These are phyloP conservation scores for Oryzias sinensis DNA, from an alignment of 2,797 vertebrate species.

Conservation along the genomic window DNA sequence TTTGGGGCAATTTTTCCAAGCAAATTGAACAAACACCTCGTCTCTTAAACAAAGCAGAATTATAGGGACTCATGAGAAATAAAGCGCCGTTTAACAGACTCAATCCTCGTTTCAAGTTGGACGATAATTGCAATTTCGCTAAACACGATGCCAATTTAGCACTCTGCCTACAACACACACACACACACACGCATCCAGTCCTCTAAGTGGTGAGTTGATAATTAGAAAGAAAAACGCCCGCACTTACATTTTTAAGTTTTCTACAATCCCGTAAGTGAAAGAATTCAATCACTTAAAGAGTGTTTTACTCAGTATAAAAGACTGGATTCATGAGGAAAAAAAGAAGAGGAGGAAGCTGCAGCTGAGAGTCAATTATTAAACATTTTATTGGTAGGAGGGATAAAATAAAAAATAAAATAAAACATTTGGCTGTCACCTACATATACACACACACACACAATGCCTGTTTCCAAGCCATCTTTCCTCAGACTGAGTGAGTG, in stretches of 20 bases:
- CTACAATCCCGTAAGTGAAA: slow-evolving; percentile 17
- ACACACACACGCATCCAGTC: slow-evolving; percentile 29
- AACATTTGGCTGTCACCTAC: slow-evolving; percentile 76
- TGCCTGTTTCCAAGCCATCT: slow-evolving; percentile 74
- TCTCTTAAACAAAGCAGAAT: slow-evolving; percentile 20
- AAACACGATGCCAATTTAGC: slow-evolving; percentile 46
- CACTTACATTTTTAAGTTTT: slow-evolving; percentile 39
- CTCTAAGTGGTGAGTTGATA: slow-evolving; percentile 37
- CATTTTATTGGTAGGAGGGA: slow-evolving; percentile 67
- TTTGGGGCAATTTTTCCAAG: background rate
- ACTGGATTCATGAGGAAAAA: slow-evolving; percentile 41
- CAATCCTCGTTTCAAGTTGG: slow-evolving; percentile 28
- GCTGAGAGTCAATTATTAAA: slow-evolving; percentile 51
- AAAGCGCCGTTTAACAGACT: slow-evolving; percentile 25
- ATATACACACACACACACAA: background rate
- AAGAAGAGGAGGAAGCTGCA: slow-evolving; percentile 27
- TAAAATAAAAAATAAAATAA: slow-evolving; percentile 66
- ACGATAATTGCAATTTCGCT: slow-evolving; percentile 30
- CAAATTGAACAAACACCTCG: slow-evolving; percentile 26
- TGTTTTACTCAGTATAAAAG: slow-evolving; percentile 32
- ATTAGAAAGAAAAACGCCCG: slow-evolving; percentile 45
- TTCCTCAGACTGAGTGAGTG: slow-evolving; percentile 79
- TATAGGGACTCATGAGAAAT: slow-evolving; percentile 41
- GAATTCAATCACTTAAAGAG: slow-evolving; percentile 35
- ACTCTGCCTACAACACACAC: slow-evolving; percentile 50